Evolutionary conservation across 2,797 vertebrate species (phyloP).

Genomic region (Aldrovandia affinis): DNA sequence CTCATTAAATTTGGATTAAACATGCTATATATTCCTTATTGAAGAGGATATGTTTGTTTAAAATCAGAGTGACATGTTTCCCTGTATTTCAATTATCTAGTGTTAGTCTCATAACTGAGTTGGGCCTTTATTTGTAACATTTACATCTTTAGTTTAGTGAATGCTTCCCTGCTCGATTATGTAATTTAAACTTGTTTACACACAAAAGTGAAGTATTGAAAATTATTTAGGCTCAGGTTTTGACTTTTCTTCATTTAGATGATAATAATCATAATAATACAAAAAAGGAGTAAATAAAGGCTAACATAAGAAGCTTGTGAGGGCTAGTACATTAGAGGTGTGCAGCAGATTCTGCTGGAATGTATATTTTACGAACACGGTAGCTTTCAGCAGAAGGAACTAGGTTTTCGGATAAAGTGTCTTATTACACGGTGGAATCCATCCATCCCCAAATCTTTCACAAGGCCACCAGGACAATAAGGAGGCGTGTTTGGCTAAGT

Average conservation of each 20-base stretch:
- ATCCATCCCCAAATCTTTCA: constrained; percentile 5
- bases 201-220: not conserved
- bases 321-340: not conserved
- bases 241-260: no score
- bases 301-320: not conserved
- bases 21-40: no score
- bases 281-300: not conserved
- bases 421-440: not conserved
- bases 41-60: no score
- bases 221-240: no score
- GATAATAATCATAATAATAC: no score
- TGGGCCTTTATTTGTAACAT: not conserved
- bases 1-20: no score
- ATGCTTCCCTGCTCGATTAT: not conserved
- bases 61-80: no score
- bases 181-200: not conserved
- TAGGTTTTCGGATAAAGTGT: not conserved
- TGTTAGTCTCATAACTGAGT: not conserved
- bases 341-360: not conserved
- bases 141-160: not conserved
- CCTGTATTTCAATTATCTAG: no score
- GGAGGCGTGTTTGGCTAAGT: not conserved
- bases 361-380: not conserved
- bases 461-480: constrained; percentile 14
- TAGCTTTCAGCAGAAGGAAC: not conserved